Base-by-base conservation (phyloP, 2,797 vertebrate genomes). In the Pseudopleuronectes americanus region DNA sequence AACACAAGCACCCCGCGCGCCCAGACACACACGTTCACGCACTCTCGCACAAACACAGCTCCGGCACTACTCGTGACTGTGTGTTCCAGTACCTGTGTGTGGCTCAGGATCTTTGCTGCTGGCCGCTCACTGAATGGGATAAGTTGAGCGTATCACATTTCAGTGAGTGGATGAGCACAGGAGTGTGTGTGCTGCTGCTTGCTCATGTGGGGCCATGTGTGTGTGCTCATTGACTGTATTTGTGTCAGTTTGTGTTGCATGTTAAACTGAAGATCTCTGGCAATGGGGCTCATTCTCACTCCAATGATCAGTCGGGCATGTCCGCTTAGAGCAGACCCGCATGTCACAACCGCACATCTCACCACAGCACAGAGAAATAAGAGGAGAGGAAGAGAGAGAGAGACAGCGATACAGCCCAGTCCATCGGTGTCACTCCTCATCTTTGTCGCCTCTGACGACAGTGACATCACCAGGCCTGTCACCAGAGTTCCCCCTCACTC, bases 281-380 rank as follows among this genome's bases (percentile, higher is more conserved):
- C 87, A 81, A 24, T 62, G 53, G 69, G 51, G 60, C 74, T 90
- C 75, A 88, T 90, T 91, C 86, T 93, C 89, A 91, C 87, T 83
- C 83, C 88, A 83, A 59, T 84, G 79, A 93, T 92, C 76, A 71
- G 86, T 84, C 84, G 90, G 89, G 84, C 92, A 92, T 84, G 77
- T 89, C 86, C 90, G 80, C 89, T 91, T 80, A 78, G 71, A 92
- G 87, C 90, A 81, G 86, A 90, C 86, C 80, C 77, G 75, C 81
- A 85, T 92, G 91, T 93, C 93, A 93, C 86, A 92, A 84, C 85
- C 84, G 70, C 74, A 83, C 80, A 81, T 81, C 73, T 91, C 84
- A 85, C 62, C 64, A 74, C 81, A 73, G 64, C 52, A 82, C 61
- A 78, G 62, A 84, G 59, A 79, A 48, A 9, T 48, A 48, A 48